Base-by-base conservation (phyloP, 2,113 vertebrate species). In the Neofelis nebulosa region DNA sequence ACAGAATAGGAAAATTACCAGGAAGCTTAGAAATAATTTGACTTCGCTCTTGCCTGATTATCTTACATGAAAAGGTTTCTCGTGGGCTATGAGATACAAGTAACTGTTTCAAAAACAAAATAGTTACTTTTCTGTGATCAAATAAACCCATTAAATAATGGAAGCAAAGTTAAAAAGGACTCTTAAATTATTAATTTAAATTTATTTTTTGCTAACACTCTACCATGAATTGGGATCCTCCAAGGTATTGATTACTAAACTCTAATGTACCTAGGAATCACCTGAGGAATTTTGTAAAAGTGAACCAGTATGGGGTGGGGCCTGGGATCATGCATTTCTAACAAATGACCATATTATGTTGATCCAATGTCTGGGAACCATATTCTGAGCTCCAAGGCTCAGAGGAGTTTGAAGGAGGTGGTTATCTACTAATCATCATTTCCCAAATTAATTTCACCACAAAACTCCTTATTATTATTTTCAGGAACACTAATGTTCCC, bases 331-430 rank as follows among this genome's bases (percentile, higher is more conserved):
- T 45, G 16, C 36, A 41, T 25, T 57, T 80, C 13, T n/a, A 2
- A 73, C 4, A 33, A n/a, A 36, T 27, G 4, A 6, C 11, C 52
- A 11, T 9, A 1, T 38, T 8, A 81, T 21, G 1, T 0, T 14
- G 7, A 25, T 19, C 25, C 3, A 73, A 55, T 7, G 13, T 55
- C 25, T 71, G 5, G 33, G 55, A 31, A 8, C 13, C 23, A 25
- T 11, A 52, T 25, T 68, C 21, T 38, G 14, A 80, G 14, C 0
- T 21, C 1, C 11, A 50, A 79, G 23, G 9, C 12, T 87, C 23
- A 25, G 12, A 89, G 2, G 13, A 4, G 0, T 14, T 38, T 11
- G 6, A 27, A 55, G 19, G 21, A 52, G 73, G 23, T 71, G 25
- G 18, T n/a, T 52, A 27, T n/a, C 71, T 29, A 8, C 18, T 4